These are phyloP conservation scores for Lasioglossum zephyrum DNA, from an alignment of 2,888 invertebrate species.

Conservation along the genomic window DNA sequence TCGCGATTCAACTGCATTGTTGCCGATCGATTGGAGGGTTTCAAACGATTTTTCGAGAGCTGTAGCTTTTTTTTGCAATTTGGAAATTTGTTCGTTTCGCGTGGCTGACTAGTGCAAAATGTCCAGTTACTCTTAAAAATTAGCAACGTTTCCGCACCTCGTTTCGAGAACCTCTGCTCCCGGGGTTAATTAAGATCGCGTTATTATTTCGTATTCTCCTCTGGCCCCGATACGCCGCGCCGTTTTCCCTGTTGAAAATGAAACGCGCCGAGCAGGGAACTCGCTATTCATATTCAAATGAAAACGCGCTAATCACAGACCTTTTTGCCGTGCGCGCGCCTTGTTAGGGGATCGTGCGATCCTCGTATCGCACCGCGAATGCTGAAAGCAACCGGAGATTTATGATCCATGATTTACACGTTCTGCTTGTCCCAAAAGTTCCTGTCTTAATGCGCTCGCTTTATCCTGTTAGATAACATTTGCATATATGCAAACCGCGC, in stretches of 20 bases:
- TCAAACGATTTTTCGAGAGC: not conserved
- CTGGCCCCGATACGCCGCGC: not conserved
- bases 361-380: not conserved
- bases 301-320: slow-evolving; percentile 35
- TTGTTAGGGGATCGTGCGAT: not conserved
- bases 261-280: not conserved
- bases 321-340: slow-evolving; percentile 2
- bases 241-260: slow-evolving; percentile 35
- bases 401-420: not conserved
- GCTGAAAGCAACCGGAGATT: slow-evolving; percentile 3
- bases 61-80: not conserved
- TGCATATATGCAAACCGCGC: no score
- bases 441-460: no score
- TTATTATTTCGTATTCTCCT: not conserved
- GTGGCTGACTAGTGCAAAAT: no score
- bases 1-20: not conserved
- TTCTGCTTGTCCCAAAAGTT: not conserved
- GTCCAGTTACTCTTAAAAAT: no score
- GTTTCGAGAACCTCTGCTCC: not conserved
- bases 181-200: not conserved
- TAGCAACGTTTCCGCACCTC: no score
- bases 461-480: no score
- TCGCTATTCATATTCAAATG: slow-evolving; percentile 44
- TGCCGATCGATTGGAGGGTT: not conserved
- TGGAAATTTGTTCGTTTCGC: not conserved